A percentile compares a stretch with the other conserved stretches of the same genome.
These are phyloP conservation scores for Paracanthobrama guichenoti DNA, from an alignment of 2,113 vertebrate genomes.

Conservation along the genomic window DNA sequence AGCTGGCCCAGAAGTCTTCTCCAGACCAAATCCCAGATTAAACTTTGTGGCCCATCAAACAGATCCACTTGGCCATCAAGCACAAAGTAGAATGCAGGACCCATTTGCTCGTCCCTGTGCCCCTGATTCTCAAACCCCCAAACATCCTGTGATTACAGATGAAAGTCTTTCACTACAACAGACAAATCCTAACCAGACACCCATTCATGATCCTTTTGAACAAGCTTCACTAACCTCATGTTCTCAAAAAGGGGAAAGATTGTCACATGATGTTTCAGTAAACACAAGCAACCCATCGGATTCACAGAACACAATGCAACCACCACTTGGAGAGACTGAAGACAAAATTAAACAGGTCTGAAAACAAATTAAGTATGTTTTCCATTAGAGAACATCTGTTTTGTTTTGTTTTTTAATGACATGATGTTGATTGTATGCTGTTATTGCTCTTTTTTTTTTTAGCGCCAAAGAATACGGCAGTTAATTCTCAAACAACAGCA, in stretches of 20 bases:
- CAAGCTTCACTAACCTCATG: constrained; percentile 80
- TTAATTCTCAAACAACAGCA: constrained; percentile 92
- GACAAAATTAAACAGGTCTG: constrained; percentile 89
- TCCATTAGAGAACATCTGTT: not conserved
- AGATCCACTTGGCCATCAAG: constrained; percentile 77
- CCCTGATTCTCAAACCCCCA: constrained; percentile 76
- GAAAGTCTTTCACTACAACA: constrained; percentile 75
- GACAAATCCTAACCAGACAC: constrained; percentile 62
- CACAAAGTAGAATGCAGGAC: constrained; percentile 78
- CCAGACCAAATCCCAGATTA: constrained; percentile 68
- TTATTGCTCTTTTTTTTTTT: constrained; percentile 35
- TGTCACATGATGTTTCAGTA: constrained; percentile 69
- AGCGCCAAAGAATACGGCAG: constrained; percentile 91
- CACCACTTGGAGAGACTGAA: constrained; percentile 86
- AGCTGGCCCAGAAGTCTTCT: constrained; percentile 71
- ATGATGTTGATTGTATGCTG: not conserved
- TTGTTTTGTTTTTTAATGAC: not conserved
- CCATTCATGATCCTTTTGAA: constrained; percentile 80
- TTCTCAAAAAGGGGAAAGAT: constrained; percentile 68
- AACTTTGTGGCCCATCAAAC: constrained; percentile 75
- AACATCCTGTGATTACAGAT: constrained; percentile 76
- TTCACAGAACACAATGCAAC: constrained; percentile 75
- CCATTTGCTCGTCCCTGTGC: constrained; percentile 76
- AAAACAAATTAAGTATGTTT: constrained; percentile 18
- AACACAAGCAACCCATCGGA: constrained; percentile 70